phyloP scores from a whole-genome alignment of 1,140 invertebrate genomes.

The Neotoxoptera formosana region DNA sequence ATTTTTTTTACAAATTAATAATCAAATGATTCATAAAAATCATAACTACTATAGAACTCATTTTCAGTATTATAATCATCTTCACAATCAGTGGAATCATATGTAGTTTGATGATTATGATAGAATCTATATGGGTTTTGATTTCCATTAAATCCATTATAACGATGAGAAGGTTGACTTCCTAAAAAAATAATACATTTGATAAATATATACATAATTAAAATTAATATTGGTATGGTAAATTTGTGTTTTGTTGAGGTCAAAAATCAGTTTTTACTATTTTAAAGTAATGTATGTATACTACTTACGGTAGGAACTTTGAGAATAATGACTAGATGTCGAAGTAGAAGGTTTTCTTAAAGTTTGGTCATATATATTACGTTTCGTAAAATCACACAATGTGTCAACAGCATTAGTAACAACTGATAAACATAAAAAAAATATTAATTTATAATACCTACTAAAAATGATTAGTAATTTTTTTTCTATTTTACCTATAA shows the following conservation, averaged over 20 bases:
- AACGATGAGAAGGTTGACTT: not conserved
- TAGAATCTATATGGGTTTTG: not conserved
- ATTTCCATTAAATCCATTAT: not conserved
- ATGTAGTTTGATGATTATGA: not conserved
- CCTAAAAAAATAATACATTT: not conserved
- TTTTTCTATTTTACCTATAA: constrained; percentile 77
- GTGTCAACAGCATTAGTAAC: constrained; percentile 36
- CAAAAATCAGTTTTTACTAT: too few relatives aligned
- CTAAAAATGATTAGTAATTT: not conserved
- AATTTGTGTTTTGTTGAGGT: not conserved
- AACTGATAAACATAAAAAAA: not conserved
- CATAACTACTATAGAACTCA: not conserved
- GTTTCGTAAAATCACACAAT: constrained; percentile 29
- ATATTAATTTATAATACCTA: not conserved
- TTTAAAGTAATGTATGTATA: not conserved
- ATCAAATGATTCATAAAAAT: not conserved
- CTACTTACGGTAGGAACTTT: constrained; percentile 8
- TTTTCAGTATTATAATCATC: not conserved
- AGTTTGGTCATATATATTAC: constrained; percentile 11
- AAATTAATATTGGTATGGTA: not conserved
- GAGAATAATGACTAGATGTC: not conserved
- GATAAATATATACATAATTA: not conserved
- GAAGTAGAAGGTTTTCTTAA: not conserved
- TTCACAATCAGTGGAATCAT: not conserved
- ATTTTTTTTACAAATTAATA: not conserved